These are phyloP conservation scores for Zosterops borbonicus DNA, from an alignment of 2,113 vertebrate species.

Conservation along the genomic window DNA sequence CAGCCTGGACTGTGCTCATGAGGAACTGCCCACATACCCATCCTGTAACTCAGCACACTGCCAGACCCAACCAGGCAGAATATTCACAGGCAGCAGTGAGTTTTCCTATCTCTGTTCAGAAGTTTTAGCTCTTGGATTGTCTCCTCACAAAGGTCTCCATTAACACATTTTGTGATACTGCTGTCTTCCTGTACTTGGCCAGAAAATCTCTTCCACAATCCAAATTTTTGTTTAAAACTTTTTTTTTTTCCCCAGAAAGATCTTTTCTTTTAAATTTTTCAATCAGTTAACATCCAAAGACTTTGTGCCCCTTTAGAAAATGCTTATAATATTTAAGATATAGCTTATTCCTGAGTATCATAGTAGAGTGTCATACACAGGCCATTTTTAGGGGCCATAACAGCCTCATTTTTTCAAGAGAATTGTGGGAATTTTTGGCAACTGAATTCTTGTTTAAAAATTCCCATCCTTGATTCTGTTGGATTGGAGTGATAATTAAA, in stretches of 20 bases:
- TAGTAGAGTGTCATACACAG: neutral
- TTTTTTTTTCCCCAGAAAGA: neutral
- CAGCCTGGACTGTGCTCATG: neutral
- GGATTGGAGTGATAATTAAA: neutral
- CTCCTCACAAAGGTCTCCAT: neutral
- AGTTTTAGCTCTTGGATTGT: neutral
- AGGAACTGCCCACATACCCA: no score
- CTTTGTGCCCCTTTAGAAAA: neutral
- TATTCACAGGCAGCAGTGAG: neutral
- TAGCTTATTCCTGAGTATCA: neutral
- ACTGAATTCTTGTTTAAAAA: neutral
- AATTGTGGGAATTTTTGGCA: neutral
- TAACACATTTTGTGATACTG: neutral
- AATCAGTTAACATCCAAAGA: neutral
- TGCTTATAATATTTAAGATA: neutral
- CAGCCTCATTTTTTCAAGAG: neutral
- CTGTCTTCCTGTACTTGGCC: neutral
- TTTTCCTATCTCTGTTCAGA: neutral
- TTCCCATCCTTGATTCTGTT: neutral
- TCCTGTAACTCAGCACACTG: neutral
- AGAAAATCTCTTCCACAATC: neutral
- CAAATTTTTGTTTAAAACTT: neutral
- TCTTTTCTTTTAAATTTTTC: neutral
- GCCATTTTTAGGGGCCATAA: neutral
- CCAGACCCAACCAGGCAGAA: neutral